These are phyloP conservation scores for Leptatherina wallacei DNA, from an alignment of 2,797 vertebrate species.

Conservation along the genomic window DNA sequence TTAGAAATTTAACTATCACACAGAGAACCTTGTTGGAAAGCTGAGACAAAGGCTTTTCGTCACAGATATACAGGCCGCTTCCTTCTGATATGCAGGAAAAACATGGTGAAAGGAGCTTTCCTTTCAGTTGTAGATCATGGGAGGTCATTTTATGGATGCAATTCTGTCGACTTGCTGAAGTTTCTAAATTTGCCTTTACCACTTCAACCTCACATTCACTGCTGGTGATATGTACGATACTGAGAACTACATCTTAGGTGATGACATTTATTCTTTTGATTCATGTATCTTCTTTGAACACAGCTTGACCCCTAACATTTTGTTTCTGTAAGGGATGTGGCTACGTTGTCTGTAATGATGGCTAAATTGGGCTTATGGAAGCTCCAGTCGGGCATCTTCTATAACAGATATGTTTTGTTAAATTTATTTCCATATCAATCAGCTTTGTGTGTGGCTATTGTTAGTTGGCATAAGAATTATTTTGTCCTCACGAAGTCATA, in stretches of 20 bases:
- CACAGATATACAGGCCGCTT: constrained; percentile 23
- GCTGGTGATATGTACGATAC: neutral
- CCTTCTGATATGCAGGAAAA: neutral
- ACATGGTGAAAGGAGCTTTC: neutral
- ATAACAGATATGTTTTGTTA: neutral
- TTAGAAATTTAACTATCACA: constrained; percentile 37
- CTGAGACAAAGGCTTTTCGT: constrained; percentile 14
- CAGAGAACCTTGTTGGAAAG: constrained; percentile 36
- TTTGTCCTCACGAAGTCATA: neutral
- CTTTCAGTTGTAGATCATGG: constrained; percentile 10
- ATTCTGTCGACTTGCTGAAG: no score
- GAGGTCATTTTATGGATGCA: neutral
- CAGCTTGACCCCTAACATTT: neutral
- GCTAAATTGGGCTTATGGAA: neutral
- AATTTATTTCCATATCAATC: neutral
- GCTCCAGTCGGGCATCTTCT: neutral
- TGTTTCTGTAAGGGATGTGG: neutral
- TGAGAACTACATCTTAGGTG: neutral
- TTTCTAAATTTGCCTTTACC: neutral
- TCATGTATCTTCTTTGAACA: neutral
- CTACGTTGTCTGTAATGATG: neutral
- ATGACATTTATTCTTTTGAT: neutral
- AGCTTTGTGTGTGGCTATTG: neutral
- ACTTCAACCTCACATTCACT: neutral
- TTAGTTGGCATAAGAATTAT: no score